Percentiles rank a stretch among this genome's conserved stretches.
phyloP scores from a whole-genome alignment of 2,113 vertebrate species.

The Corynorhinus townsendii region DNA sequence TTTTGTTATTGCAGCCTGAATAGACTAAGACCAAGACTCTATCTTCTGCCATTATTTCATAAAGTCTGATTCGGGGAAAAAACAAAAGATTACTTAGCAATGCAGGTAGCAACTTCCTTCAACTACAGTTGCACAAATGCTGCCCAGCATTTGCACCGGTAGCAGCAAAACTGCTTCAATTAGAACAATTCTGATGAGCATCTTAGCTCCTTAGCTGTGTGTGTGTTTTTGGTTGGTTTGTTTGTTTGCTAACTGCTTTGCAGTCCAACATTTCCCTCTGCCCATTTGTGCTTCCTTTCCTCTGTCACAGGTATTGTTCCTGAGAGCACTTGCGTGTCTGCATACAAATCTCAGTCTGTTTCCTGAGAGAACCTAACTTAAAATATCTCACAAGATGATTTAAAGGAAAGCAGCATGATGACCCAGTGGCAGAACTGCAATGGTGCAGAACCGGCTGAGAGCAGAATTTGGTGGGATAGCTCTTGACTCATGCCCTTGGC shows the following conservation, averaged over 20 bases:
- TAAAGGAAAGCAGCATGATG: not conserved
- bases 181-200: not conserved
- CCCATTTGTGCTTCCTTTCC: not conserved
- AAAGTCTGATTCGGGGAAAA: not conserved
- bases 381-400: not conserved
- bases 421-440: not conserved
- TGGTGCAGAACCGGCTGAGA: not conserved
- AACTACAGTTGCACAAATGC: not conserved
- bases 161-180: not conserved
- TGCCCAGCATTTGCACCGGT: not conserved
- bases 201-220: not conserved
- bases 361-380: not conserved
- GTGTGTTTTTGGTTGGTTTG: too few species aligned
- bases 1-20: not conserved
- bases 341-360: not conserved
- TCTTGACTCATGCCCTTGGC: not conserved
- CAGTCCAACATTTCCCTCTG: not conserved
- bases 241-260: not conserved
- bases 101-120: not conserved
- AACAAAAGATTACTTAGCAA: not conserved
- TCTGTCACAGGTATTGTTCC: not conserved
- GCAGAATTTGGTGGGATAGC: not conserved
- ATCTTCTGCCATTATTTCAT: not conserved
- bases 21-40: not conserved
- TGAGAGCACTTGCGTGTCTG: not conserved